Percentiles rank a stretch among this genome's conserved stretches.
Evolutionary conservation across 2,113 vertebrate species (phyloP).

Genomic region (Paramisgurnus dabryanus): DNA sequence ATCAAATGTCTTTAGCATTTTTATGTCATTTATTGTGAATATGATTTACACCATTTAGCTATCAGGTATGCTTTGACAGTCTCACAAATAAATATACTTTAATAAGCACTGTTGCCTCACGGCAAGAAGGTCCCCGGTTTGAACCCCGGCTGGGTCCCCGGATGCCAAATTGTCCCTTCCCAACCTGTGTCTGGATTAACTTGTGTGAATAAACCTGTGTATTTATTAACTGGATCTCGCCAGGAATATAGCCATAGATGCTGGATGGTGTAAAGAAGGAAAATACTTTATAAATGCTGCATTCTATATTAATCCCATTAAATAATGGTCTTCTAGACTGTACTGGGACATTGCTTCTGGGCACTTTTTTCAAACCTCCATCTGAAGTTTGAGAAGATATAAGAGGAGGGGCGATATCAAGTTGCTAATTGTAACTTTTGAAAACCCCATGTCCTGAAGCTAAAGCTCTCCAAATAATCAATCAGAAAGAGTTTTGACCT

Average conservation of each 20-base stretch:
- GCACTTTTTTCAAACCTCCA: background rate
- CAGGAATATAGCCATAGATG: too few species aligned
- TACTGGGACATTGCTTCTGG: background rate
- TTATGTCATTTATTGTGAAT: background rate
- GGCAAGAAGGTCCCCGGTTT: too few species aligned
- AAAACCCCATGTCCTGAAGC: slow-evolving; percentile 42
- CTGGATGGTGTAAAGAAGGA: too few species aligned
- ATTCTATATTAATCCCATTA: background rate
- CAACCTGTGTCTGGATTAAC: too few species aligned
- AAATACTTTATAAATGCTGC: background rate
- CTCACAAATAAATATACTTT: background rate
- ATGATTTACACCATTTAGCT: background rate
- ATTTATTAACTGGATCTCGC: too few species aligned
- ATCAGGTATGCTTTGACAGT: background rate
- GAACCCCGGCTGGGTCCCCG: too few species aligned
- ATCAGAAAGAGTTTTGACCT: slow-evolving; percentile 37
- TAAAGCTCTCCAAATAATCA: slow-evolving; percentile 41
- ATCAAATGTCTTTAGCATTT: too few species aligned
- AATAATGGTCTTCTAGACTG: background rate
- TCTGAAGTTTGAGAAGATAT: background rate
- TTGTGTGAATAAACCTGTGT: too few species aligned
- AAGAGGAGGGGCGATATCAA: slow-evolving; percentile 39
- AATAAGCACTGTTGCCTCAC: background rate
- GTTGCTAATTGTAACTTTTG: slow-evolving; percentile 51
- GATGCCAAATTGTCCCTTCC: too few species aligned